Evolutionary conservation across 2,113 vertebrate species (phyloP).

Genomic region (Paramisgurnus dabryanus): DNA sequence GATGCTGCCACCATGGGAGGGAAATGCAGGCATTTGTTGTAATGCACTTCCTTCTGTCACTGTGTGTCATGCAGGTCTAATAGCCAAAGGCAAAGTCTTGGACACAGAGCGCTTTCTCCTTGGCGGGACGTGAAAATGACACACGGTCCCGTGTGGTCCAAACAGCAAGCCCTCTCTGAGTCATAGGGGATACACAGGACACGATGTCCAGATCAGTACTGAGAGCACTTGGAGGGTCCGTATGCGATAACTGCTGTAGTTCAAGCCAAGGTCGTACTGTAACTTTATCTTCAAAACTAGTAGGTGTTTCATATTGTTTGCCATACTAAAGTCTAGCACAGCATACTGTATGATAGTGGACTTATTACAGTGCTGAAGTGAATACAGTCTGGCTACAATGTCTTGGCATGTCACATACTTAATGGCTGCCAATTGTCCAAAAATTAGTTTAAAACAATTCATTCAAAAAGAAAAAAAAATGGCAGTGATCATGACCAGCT

Average conservation of each 20-base stretch:
- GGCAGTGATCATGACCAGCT: neutral
- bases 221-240: conserved; percentile 16
- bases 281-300: conserved; percentile 18
- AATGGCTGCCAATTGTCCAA: neutral
- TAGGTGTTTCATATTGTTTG: conserved; percentile 54
- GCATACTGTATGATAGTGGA: conserved; percentile 5
- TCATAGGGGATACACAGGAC: conserved; percentile 51
- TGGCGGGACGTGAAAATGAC: conserved; percentile 60
- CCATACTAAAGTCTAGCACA: conserved; percentile 27
- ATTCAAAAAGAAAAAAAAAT: neutral
- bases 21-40: conserved; percentile 73
- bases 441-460: neutral
- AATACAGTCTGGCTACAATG: neutral
- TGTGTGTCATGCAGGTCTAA: conserved; percentile 65
- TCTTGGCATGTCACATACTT: neutral
- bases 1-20: conserved; percentile 70
- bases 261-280: conserved; percentile 36
- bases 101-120: conserved; percentile 60
- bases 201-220: conserved; percentile 40
- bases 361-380: conserved; percentile 10
- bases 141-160: conserved; percentile 45
- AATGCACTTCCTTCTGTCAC: conserved; percentile 74
- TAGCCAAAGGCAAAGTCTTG: conserved; percentile 63
- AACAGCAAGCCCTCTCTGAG: conserved; percentile 51
- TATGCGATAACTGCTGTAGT: conserved; percentile 45